phyloP scores from a whole-genome alignment of 2,888 invertebrate species.

The Trichopria drosophilae region DNA sequence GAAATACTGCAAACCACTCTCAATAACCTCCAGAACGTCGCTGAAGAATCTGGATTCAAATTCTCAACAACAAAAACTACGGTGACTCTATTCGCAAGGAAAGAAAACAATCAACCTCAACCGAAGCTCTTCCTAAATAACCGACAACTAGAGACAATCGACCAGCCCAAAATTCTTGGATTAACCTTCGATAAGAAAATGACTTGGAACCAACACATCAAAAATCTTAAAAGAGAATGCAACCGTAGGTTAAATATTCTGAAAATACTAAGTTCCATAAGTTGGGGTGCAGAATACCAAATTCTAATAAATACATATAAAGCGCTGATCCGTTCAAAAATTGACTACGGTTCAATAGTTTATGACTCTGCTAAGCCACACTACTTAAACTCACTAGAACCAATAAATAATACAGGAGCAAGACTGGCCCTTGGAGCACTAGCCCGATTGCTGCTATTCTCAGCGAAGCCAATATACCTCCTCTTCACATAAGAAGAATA shows the following conservation, averaged over 20 bases:
- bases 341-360: constrained; percentile 33
- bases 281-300: constrained; percentile 11
- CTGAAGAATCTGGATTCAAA: constrained; percentile 28
- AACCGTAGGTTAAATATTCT: constrained; percentile 16
- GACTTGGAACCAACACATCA: constrained; percentile 32
- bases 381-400: constrained; percentile 5
- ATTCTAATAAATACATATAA: constrained; percentile 8
- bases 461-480: not conserved
- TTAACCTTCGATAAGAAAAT: constrained; percentile 32
- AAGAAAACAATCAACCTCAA: not conserved
- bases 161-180: constrained; percentile 25
- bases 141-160: constrained; percentile 5
- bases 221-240: constrained; percentile 25
- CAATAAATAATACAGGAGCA: constrained; percentile 13
- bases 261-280: constrained; percentile 12
- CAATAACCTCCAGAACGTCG: constrained; percentile 26
- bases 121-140: not conserved
- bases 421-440: constrained; percentile 11
- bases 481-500: not conserved
- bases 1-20: constrained; percentile 26
- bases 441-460: not conserved
- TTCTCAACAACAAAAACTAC: constrained; percentile 30
- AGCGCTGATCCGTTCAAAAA: constrained; percentile 25
- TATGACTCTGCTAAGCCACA: constrained; percentile 6
- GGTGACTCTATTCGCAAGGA: constrained; percentile 16